phyloP scores from a whole-genome alignment of 2,797 vertebrate genomes.

The Emys orbicularis region DNA sequence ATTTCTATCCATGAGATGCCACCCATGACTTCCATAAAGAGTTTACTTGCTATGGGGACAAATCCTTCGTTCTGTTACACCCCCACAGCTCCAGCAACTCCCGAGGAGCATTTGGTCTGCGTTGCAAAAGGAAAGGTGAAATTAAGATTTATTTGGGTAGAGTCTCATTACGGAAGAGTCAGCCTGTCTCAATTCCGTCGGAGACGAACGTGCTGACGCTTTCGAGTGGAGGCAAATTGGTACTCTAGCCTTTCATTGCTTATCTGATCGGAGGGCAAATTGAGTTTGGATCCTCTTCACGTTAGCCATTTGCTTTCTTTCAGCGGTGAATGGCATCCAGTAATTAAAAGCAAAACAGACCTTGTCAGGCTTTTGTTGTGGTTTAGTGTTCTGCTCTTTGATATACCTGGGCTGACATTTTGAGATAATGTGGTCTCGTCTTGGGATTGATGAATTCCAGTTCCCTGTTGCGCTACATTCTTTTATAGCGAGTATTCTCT shows the following conservation, averaged over 20 bases:
- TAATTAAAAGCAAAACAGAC: conserved; percentile 59
- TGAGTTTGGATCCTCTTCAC: conserved; percentile 36
- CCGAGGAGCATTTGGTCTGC: conserved; percentile 24
- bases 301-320: conserved; percentile 45
- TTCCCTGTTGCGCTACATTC: conserved; percentile 51
- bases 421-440: conserved; percentile 47
- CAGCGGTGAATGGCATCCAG: conserved; percentile 49
- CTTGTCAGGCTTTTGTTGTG: conserved; percentile 53
- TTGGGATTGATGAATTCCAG: conserved; percentile 47
- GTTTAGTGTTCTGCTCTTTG: conserved; percentile 42
- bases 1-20: neutral
- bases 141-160: conserved; percentile 56
- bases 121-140: conserved; percentile 56
- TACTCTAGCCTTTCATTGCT: conserved; percentile 48
- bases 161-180: conserved; percentile 45
- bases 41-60: conserved; percentile 56
- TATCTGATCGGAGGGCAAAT: conserved; percentile 54
- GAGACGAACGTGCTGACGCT: conserved; percentile 59
- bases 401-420: conserved; percentile 56
- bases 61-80: conserved; percentile 19
- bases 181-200: neutral
- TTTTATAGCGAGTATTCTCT: conserved; percentile 63
- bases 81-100: conserved; percentile 39
- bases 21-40: neutral
- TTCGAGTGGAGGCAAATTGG: conserved; percentile 59